phyloP scores from a whole-genome alignment of 2,888 invertebrate genomes.

The Agonum fuliginosum region DNA sequence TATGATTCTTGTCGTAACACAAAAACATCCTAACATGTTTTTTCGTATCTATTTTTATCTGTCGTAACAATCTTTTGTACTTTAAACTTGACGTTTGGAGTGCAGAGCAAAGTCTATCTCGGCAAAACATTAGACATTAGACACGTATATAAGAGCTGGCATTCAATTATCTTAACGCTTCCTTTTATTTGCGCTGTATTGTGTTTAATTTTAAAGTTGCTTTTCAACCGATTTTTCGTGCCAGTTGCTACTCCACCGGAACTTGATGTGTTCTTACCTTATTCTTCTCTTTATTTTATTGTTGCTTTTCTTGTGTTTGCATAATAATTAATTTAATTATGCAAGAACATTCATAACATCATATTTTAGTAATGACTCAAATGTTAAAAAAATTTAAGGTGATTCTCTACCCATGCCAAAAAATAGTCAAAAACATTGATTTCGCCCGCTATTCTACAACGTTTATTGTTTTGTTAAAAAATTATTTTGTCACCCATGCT shows the following conservation, averaged over 20 bases:
- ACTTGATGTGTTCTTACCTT: no score
- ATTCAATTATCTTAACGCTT: slow-evolving; percentile 46
- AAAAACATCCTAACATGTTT: slow-evolving; percentile 48
- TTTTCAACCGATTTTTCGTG: slow-evolving; percentile 11
- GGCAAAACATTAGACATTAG: slow-evolving; percentile 51
- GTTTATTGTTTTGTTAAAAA: no score
- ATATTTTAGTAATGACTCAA: no score
- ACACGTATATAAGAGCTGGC: slow-evolving; percentile 39
- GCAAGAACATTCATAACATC: no score
- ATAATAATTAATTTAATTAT: no score
- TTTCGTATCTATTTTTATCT: slow-evolving; percentile 56
- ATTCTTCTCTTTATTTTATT: no score
- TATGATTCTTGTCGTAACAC: background rate
- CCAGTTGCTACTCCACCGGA: background rate
- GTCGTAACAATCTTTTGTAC: slow-evolving; percentile 53
- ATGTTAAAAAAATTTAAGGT: no score
- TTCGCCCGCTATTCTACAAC: no score
- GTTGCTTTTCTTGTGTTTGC: no score
- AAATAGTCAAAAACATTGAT: no score
- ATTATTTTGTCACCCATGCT: no score
- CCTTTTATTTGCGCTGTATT: slow-evolving; percentile 41
- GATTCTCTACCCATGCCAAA: no score
- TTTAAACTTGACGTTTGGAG: slow-evolving; percentile 56
- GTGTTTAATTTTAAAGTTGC: slow-evolving; percentile 38
- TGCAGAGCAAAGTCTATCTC: slow-evolving; percentile 44